Evolutionary conservation across 2,797 vertebrate genomes (phyloP), one percentile per base, ranked within the genome.

Genomic region (Gallinago solitaria): DNA sequence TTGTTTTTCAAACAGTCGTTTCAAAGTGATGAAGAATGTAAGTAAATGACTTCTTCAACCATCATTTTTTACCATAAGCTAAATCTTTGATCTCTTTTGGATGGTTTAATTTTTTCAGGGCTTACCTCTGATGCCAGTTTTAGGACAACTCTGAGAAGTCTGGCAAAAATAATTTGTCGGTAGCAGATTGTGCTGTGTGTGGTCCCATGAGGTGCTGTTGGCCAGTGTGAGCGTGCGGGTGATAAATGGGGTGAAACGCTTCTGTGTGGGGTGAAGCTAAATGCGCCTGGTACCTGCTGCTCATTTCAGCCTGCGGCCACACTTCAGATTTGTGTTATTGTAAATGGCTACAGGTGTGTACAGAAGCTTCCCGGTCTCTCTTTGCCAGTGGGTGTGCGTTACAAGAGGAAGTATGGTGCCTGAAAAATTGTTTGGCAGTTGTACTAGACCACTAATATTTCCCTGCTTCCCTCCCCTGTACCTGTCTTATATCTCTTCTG

Each of bases 181-280:
- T 32, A 64, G 35, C 48, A 77, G 57, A 24, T 30, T 0, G 4
- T 65, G 54, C 45, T 76, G 16, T 71, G 45, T 5, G 1, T 35
- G 57, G 41, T 76, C 25, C 54, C 16, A 9, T 0, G 7, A 77
- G 41, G 15, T 0, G 2, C 23, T 64, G 0, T 70, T 1, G 0
- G n/a, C 39, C 43, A 14, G n/a, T 0, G 0, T 5, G 45, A 65
- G 25, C 0, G 1, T 45, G 80, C 54, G 32, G 63, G 28, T 68
- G 47, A 61, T 63, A 76, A 87, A 76, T 3, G 6, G 67, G 48
- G 35, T 43, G 33, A 89, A 35, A 10, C 1, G 4, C 53, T 81
- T 48, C 45, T 35, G 9, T 11, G 30, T 2, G 0, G 16, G 18
- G 20, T 54, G 41, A 92, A 53, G 50, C 50, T 68, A 53, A 41